Base-by-base conservation (phyloP, 2,113 vertebrate species). In the Barbus barbus region DNA sequence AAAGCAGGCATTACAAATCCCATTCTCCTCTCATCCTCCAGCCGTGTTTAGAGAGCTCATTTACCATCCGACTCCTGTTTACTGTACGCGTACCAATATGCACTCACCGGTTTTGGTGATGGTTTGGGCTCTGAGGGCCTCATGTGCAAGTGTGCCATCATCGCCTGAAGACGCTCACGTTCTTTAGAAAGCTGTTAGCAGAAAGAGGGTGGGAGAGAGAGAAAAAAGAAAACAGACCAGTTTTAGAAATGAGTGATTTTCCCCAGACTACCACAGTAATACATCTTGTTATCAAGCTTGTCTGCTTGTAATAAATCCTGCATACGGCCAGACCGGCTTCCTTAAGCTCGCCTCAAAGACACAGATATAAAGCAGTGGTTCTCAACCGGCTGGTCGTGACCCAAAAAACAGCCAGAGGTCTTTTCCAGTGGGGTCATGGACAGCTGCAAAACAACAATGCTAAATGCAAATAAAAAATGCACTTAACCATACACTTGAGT, bases 81-180 rank as follows among this genome's bases (percentile, higher is more conserved):
- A 97, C 94, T 94, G 94, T 94, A 94, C 94, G 94, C 93, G 91
- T 93, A 96, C 96, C 97, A 98, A 99, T 98, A 98, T 98, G 97
- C 97, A 99, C 97, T 99, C 97, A 99, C 98, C 94, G 98, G 98
- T 98, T 99, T 99, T 95, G 98, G 98, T 97, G 98, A 99, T 95
- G 96, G 97, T 95, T 99, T 99, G 93, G 98, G 98, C 95, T 99
- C 98, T 48, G 98, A 98, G 95, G 98, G 98, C 95, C 98, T 96
- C 98, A 99, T 99, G 97, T 99, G 98, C 96, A 99, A 98, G 97
- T 99, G 98, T 96, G 97, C 96, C 98, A 99, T 99, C 98, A 99
- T 99, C 88, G 98, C 98, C 95, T 99, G 97, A 95, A 99, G 98
- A 96, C 98, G 98, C 92, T 99, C 98, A 0, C 98, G 98, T 95